Evolutionary conservation across 2,888 invertebrate genomes (phyloP).

Genomic region (Nomada flava): DNA sequence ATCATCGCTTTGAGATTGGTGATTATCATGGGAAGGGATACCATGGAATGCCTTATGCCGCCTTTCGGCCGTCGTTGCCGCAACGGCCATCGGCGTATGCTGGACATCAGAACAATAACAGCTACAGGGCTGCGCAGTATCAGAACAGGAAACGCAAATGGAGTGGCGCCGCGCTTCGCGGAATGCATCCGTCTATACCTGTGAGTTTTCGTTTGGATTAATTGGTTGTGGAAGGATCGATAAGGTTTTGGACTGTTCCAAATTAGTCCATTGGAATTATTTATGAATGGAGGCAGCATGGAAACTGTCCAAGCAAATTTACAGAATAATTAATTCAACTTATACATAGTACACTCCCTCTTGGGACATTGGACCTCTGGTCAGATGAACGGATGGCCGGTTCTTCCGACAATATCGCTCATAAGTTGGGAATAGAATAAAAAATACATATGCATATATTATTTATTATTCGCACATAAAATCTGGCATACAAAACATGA

Average conservation of each 20-base stretch:
- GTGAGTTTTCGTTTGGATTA: conserved; percentile 65
- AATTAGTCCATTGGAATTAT: no score
- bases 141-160: conserved; percentile 75
- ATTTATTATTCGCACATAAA: no score
- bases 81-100: conserved; percentile 56
- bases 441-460: no score
- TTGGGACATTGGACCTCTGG: no score
- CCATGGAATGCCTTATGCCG: conserved; percentile 61
- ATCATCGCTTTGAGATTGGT: conserved; percentile 57
- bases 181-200: conserved; percentile 75
- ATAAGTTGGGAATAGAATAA: no score
- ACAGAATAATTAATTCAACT: no score
- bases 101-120: conserved; percentile 71
- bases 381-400: no score
- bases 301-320: no score
- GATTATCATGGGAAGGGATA: conserved; percentile 64
- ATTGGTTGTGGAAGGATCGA: conserved; percentile 3
- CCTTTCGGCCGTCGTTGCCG: conserved; percentile 68
- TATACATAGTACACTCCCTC: no score
- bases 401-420: no score
- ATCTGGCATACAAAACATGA: no score
- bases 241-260: conserved; percentile 4
- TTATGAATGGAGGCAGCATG: no score
- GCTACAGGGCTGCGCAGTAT: conserved; percentile 61
- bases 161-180: conserved; percentile 73